These are phyloP conservation scores for Orchesella cincta DNA, from an alignment of 1,140 invertebrate genomes.

Conservation along the genomic window DNA sequence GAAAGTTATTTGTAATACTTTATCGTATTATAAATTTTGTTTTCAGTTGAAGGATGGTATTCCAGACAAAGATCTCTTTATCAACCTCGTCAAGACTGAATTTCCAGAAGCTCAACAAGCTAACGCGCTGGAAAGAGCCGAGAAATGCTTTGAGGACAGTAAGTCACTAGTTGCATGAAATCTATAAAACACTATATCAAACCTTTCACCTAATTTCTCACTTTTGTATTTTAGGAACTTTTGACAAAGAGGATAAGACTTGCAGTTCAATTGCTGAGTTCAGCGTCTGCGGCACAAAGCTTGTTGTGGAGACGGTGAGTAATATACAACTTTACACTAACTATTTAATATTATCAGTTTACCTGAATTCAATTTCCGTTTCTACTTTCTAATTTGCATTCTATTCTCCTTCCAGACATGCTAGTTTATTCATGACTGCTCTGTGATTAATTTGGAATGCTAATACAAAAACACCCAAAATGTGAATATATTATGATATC, in stretches of 20 bases:
- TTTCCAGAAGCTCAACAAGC: background rate
- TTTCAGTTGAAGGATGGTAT: constrained; percentile 24
- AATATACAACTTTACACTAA: background rate
- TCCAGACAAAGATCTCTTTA: constrained; percentile 21
- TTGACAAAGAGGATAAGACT: constrained; percentile 8
- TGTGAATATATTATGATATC: too few species aligned
- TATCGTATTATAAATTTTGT: too few species aligned
- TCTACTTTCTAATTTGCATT: too few species aligned
- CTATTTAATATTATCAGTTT: too few species aligned
- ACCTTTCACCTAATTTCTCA: too few species aligned
- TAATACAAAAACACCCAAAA: too few species aligned
- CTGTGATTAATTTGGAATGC: too few species aligned
- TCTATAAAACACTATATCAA: too few species aligned
- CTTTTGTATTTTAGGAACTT: constrained; percentile 22
- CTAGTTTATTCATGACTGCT: too few species aligned
- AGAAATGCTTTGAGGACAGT: constrained; percentile 17
- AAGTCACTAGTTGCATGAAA: constrained; percentile 1
- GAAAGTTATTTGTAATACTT: too few species aligned
- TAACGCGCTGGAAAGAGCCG: background rate
- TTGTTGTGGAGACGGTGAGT: constrained; percentile 5
- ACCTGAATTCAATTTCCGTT: too few species aligned
- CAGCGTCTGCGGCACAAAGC: constrained; percentile 21
- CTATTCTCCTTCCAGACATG: too few species aligned
- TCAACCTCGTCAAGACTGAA: constrained; percentile 2
- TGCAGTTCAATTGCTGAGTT: constrained; percentile 12